These are phyloP conservation scores for Heliconius erato DNA, from an alignment of 2,888 invertebrate genomes.

Conservation along the genomic window DNA sequence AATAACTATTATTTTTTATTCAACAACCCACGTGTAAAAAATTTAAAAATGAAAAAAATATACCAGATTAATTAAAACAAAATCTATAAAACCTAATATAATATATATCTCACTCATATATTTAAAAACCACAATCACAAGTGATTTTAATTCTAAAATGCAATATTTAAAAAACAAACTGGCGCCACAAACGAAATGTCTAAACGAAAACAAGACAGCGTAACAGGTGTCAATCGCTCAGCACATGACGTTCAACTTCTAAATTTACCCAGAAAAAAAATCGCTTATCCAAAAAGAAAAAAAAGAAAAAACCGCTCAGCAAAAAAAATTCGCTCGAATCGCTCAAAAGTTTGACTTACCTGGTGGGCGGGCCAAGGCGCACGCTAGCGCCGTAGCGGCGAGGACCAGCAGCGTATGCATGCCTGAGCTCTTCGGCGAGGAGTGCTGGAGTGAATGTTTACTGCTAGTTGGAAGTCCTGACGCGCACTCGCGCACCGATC, in stretches of 20 bases:
- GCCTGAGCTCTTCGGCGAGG: constrained; percentile 55
- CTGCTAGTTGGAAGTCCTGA: constrained; percentile 58
- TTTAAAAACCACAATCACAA: not conserved
- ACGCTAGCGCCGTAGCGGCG: constrained; percentile 63
- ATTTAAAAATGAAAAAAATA: not conserved
- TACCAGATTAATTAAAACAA: not conserved
- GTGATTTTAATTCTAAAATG: not conserved
- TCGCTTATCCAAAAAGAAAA: constrained; percentile 15
- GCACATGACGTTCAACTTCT: not conserved
- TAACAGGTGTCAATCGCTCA: constrained; percentile 46
- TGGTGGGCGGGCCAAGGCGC: constrained; percentile 66
- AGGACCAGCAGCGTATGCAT: constrained; percentile 68
- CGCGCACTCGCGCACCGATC: constrained; percentile 79
- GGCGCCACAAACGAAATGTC: constrained; percentile 28
- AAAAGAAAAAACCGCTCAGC: constrained; percentile 38
- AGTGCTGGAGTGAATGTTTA: constrained; percentile 67
- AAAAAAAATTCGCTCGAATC: constrained; percentile 33
- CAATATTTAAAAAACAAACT: not conserved
- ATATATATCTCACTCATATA: not conserved
- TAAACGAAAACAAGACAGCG: constrained; percentile 35
- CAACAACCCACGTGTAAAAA: too few relatives aligned
- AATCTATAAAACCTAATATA: not conserved
- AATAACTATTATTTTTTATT: too few relatives aligned
- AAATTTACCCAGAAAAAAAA: constrained; percentile 11
- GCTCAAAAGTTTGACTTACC: constrained; percentile 62